These are phyloP conservation scores for Plagiodera versicolora DNA, from an alignment of 2,888 invertebrate species.

Conservation along the genomic window DNA sequence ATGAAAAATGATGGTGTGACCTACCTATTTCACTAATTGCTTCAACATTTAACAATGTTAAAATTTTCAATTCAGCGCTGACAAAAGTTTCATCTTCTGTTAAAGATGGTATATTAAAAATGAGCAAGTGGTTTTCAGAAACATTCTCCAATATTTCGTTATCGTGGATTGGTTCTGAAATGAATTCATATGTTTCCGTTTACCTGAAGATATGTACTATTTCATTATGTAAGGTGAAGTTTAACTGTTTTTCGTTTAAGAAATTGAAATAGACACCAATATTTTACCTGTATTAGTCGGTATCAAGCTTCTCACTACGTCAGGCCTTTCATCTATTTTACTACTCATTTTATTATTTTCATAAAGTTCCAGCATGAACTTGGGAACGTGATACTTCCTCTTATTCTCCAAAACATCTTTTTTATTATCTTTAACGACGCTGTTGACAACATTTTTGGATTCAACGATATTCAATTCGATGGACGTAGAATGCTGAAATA, in stretches of 20 bases:
- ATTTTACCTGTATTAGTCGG: constrained; percentile 49
- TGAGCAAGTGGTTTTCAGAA: constrained; percentile 47
- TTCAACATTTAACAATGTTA: constrained; percentile 46
- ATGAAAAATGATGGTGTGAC: background rate
- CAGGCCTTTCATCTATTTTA: constrained; percentile 38
- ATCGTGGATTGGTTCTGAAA: constrained; percentile 38
- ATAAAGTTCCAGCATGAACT: constrained; percentile 54
- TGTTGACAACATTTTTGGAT: constrained; percentile 17
- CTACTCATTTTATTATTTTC: constrained; percentile 45
- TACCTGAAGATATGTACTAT: too few relatives aligned
- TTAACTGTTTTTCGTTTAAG: too few relatives aligned
- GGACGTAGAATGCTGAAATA: constrained; percentile 26
- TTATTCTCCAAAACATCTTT: constrained; percentile 18
- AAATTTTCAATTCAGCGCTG: constrained; percentile 49
- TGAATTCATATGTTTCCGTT: background rate
- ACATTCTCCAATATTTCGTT: constrained; percentile 38
- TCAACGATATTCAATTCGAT: constrained; percentile 38
- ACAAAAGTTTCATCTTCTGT: constrained; percentile 47
- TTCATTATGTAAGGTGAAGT: too few relatives aligned
- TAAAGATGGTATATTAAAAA: constrained; percentile 49
- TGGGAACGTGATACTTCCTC: constrained; percentile 48
- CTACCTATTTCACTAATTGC: constrained; percentile 35
- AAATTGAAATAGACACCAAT: background rate
- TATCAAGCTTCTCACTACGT: constrained; percentile 51
- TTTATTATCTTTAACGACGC: constrained; percentile 5